Conservation (phyloP, 2,797 vertebrate genomes). For the Octomys mimax region DNA sequence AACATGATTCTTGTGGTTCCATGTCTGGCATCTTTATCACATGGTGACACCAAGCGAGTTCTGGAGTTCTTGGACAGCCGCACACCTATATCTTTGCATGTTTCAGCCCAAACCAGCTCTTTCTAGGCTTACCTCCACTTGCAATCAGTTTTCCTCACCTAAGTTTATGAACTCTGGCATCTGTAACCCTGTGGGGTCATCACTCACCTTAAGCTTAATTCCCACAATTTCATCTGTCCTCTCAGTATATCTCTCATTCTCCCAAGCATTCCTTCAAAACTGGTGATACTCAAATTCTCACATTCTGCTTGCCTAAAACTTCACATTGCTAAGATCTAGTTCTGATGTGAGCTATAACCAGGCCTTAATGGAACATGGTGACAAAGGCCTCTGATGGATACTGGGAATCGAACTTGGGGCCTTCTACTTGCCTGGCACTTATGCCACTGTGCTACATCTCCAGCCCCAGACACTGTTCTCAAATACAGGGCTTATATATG, state of each 20-base stretch:
- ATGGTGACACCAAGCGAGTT: not conserved
- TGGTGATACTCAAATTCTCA: not conserved
- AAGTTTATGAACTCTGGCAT: not conserved
- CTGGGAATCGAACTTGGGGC: too few relatives aligned
- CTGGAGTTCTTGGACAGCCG: not conserved
- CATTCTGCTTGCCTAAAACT: not conserved
- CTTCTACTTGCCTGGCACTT: too few relatives aligned
- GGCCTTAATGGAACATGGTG: not conserved
- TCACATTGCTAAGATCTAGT: not conserved
- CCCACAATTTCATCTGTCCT: not conserved
- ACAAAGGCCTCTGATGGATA: not conserved
- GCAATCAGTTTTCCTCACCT: not conserved
- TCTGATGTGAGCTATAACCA: not conserved
- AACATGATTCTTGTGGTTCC: not conserved
- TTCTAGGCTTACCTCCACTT: not conserved
- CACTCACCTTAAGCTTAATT: not conserved
- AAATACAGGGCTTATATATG: not conserved
- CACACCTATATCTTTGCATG: not conserved
- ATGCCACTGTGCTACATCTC: too few relatives aligned
- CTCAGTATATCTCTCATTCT: not conserved
- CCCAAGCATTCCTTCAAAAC: not conserved
- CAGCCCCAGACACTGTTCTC: not conserved
- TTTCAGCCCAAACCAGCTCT: not conserved
- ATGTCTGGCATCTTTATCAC: not conserved
- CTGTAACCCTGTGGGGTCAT: not conserved